A percentile compares a stretch with the other conserved stretches of the same genome.
phyloP scores from a whole-genome alignment of 2,888 invertebrate species.

The Amblyjoppa proteus region DNA sequence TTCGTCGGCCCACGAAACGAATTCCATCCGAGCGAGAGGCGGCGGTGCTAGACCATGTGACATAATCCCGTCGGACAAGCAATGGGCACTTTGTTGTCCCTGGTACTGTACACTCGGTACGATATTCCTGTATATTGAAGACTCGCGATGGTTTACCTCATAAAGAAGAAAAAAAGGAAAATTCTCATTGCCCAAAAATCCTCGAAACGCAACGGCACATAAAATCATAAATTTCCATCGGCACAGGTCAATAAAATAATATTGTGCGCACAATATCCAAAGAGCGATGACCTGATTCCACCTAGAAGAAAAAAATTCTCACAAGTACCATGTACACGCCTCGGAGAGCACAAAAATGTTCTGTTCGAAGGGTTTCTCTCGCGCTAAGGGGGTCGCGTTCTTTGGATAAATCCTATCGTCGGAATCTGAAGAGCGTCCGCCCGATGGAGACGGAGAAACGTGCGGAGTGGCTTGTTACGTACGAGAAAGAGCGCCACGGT shows the following conservation, averaged over 20 bases:
- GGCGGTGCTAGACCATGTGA: constrained; percentile 80
- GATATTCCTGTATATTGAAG: constrained; percentile 33
- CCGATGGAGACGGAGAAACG: constrained; percentile 48
- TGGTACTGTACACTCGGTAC: constrained; percentile 30
- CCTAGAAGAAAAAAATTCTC: constrained; percentile 5
- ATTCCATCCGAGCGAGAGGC: constrained; percentile 71
- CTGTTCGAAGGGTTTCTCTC: constrained; percentile 65
- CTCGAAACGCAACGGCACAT: neutral
- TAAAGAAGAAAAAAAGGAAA: constrained; percentile 16
- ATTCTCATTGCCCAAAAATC: neutral
- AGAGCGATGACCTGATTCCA: constrained; percentile 62
- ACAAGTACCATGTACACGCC: constrained; percentile 54
- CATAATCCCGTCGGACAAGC: constrained; percentile 80
- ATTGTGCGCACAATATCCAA: neutral
- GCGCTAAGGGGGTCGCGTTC: constrained; percentile 46
- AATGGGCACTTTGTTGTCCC: constrained; percentile 70
- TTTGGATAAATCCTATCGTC: constrained; percentile 68
- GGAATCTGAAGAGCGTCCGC: constrained; percentile 64
- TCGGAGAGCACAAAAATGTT: constrained; percentile 50
- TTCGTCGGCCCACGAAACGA: constrained; percentile 66
- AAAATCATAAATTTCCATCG: neutral
- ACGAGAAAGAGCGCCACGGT: constrained; percentile 10
- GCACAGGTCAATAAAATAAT: neutral
- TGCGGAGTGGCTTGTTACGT: constrained; percentile 3
- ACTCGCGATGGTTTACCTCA: constrained; percentile 1